Base-by-base conservation (phyloP, 1,140 invertebrate species). In the Panulirus ornatus region DNA sequence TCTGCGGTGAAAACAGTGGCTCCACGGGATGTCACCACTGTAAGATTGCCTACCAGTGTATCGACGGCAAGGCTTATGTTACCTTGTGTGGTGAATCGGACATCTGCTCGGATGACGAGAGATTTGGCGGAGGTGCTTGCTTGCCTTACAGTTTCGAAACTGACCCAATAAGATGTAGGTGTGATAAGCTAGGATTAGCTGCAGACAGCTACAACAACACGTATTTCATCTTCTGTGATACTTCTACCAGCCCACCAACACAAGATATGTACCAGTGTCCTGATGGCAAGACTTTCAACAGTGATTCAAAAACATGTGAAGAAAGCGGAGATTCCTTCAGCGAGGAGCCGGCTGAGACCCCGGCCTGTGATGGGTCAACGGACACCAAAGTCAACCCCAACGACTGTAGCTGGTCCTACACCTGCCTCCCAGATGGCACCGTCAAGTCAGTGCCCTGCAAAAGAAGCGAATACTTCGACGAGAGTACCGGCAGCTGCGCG, bases 331-430 rank as follows among this genome's bases (percentile, higher is more conserved):
- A 19, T 27, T 51, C 70, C 11, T 14, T 8, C 1, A 54, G 54
- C 36, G 3, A 66, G 0, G 19, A 8, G 19, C 8, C 42, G 9
- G 71, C 84, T 5, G 11, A 8, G 40, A 75, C 71, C 2, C 84
- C 84, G 1, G 3, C 40, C 2, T 58, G 66, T 27, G 42, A 40
- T 9, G 71, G 47, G 11, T 34, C 30, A 27, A 36, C 34, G 6
- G 84, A 27, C 3, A 58, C 71, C n/a, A 51, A 34, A 11, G 70
- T 76, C 8, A 86, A 86, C 63, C 84, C 84, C 0, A 51, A 76
- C 0, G 71, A 86, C 42, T 86, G 84, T 30, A 36, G 38, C 9
- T 86, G 22, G 14, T 76, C 14, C 84, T 86, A 86, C 84, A 54
- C 84, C n/a, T 86, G 84, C 71, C 44, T 86, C 30, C 84, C 84